Percentiles rank a stretch among this genome's conserved stretches.
These are phyloP conservation scores for Synanthedon tipuliformis DNA, from an alignment of 2,888 invertebrate species.

Conservation along the genomic window DNA sequence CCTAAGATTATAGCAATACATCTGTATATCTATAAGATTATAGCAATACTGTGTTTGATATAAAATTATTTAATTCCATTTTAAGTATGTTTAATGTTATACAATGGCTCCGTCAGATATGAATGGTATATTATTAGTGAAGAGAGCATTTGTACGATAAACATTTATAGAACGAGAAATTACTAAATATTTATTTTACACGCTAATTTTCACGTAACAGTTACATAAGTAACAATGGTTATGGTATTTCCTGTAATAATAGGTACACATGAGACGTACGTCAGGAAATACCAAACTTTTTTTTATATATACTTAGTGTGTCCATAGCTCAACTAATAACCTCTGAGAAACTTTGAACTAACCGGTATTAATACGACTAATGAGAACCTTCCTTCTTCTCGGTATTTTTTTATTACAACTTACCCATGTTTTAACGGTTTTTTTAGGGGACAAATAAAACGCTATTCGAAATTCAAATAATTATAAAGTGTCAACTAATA, in stretches of 20 bases:
- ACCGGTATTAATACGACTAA: conserved; percentile 5
- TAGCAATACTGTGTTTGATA: no score
- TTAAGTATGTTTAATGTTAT: no score
- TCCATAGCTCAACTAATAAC: neutral
- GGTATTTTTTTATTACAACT: neutral
- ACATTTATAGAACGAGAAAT: neutral
- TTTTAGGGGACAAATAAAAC: no score
- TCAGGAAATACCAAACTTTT: neutral
- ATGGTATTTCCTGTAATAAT: conserved; percentile 1
- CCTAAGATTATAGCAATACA: no score
- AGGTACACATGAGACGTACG: neutral
- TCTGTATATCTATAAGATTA: no score
- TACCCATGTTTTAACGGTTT: no score
- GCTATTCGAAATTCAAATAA: no score
- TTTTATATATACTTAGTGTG: neutral
- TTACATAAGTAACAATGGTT: conserved; percentile 5
- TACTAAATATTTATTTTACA: conserved; percentile 13
- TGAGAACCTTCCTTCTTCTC: conserved; percentile 4
- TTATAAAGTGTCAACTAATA: no score
- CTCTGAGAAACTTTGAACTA: neutral
- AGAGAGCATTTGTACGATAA: neutral
- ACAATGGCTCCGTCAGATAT: no score
- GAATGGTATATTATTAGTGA: neutral
- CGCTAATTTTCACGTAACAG: conserved; percentile 25
- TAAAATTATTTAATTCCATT: no score